A percentile compares a stretch with the other conserved stretches of the same genome.
These are phyloP conservation scores for Glyphotaelius pellucidus DNA, from an alignment of 2,888 invertebrate genomes.

Conservation along the genomic window DNA sequence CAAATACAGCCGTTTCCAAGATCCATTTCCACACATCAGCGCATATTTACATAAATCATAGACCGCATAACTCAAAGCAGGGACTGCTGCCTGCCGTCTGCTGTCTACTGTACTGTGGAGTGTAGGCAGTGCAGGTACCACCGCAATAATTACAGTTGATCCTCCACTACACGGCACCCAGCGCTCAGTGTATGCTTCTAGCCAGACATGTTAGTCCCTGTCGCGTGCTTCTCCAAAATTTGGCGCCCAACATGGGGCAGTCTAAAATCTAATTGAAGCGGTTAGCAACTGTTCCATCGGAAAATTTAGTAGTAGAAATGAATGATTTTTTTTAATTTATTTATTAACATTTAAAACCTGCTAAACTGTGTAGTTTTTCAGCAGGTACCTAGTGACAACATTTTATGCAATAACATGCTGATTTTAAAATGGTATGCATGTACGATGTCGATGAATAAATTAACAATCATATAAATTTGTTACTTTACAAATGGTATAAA, in stretches of 20 bases:
- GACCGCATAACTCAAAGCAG: background rate
- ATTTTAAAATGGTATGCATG: too few relatives aligned
- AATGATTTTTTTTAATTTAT: too few relatives aligned
- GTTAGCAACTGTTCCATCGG: too few relatives aligned
- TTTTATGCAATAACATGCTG: too few relatives aligned
- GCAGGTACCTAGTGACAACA: too few relatives aligned
- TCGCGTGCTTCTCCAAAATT: background rate
- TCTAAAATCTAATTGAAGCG: background rate
- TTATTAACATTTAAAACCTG: too few relatives aligned
- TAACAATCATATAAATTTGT: too few relatives aligned
- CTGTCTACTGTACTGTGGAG: background rate
- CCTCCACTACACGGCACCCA: background rate
- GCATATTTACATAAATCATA: background rate
- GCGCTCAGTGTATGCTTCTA: background rate
- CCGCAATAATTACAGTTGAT: conserved; percentile 17
- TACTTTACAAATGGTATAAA: too few relatives aligned
- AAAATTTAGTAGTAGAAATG: too few relatives aligned
- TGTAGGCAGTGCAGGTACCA: background rate
- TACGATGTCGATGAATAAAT: too few relatives aligned
- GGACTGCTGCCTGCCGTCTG: background rate
- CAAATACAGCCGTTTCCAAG: background rate
- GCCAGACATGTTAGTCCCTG: background rate
- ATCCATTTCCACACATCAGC: background rate
- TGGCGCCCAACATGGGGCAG: background rate
- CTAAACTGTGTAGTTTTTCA: too few relatives aligned